These are phyloP conservation scores for Parnassius orleans DNA, from an alignment of 2,888 invertebrate species.

Conservation along the genomic window DNA sequence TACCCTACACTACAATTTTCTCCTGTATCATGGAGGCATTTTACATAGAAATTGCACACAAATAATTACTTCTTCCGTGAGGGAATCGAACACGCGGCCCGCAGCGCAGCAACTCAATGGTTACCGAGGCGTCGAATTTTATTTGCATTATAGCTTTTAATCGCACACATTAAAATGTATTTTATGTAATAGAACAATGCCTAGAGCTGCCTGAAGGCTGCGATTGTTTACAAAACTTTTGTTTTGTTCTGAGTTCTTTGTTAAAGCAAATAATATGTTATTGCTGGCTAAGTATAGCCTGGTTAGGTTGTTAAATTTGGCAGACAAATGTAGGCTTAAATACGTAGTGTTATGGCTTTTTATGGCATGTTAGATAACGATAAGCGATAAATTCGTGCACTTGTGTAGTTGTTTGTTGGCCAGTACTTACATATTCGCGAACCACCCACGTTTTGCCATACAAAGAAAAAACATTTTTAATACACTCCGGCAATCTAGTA, in stretches of 20 bases:
- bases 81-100: no score
- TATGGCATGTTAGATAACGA: conserved; percentile 18
- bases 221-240: conserved; percentile 32
- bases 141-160: no score
- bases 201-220: conserved; percentile 27
- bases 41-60: no score
- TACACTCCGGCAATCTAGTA: no score
- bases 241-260: conserved; percentile 30
- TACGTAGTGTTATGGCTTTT: neutral
- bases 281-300: conserved; percentile 6
- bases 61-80: no score
- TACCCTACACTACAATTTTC: no score
- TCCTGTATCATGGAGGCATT: no score
- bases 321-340: conserved; percentile 15
- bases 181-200: conserved; percentile 17
- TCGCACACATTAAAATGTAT: neutral
- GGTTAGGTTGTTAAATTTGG: neutral
- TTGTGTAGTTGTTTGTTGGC: conserved; percentile 19
- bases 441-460: conserved; percentile 12
- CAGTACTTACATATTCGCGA: conserved; percentile 18
- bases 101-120: no score
- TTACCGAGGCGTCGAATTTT: no score
- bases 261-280: conserved; percentile 26
- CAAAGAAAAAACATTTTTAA: neutral
- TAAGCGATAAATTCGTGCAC: conserved; percentile 23